Conservation (phyloP, 2,888 invertebrate species). For the Anodontia alba region DNA sequence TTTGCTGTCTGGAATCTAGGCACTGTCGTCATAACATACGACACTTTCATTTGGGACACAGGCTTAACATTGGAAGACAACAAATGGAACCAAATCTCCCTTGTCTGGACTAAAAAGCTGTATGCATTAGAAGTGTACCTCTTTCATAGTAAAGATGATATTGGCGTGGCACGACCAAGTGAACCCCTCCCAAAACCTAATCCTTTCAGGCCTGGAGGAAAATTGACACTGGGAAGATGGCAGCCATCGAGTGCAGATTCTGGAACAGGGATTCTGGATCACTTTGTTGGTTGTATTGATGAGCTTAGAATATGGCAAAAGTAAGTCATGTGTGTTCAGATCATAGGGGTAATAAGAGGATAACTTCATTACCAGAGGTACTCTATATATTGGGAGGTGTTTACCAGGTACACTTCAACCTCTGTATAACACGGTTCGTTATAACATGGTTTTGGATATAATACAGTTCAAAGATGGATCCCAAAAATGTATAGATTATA, state of each 20-base stretch:
- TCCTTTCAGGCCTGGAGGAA: conserved; percentile 40
- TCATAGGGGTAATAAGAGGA: neutral
- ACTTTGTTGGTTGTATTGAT: neutral
- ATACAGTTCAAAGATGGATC: too few species aligned
- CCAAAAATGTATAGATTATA: too few species aligned
- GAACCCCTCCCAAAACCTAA: neutral
- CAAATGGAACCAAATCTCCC: conserved; percentile 41
- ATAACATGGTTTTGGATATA: too few species aligned
- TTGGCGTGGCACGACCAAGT: neutral
- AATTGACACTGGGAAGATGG: conserved; percentile 38
- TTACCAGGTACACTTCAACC: too few species aligned
- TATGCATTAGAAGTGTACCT: conserved; percentile 30
- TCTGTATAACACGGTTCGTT: too few species aligned
- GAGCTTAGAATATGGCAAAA: neutral
- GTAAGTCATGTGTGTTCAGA: neutral
- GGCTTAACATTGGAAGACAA: conserved; percentile 33
- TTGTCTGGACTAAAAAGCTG: conserved; percentile 21
- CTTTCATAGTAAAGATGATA: neutral
- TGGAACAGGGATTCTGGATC: neutral
- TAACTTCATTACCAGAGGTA: too few species aligned
- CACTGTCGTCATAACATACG: conserved; percentile 36
- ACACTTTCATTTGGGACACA: conserved; percentile 23
- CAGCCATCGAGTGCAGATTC: neutral
- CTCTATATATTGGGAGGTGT: too few species aligned
- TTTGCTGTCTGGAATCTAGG: conserved; percentile 45